Conservation (phyloP, 2,888 invertebrate genomes). For the Malthinus flaveolus region DNA sequence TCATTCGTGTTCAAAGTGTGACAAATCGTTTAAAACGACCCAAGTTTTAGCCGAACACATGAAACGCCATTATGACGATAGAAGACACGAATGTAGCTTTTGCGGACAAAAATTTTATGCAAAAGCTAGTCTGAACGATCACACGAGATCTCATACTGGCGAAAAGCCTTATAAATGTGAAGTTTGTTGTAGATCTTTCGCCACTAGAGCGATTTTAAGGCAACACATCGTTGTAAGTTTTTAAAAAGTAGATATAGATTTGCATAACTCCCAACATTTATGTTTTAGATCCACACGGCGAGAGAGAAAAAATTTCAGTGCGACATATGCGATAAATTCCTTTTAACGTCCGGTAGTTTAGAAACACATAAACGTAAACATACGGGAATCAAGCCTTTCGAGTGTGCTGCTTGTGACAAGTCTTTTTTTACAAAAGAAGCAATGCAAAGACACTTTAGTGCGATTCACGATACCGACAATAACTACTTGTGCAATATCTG, state of each 20-base stretch:
- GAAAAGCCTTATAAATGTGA: conserved; percentile 60
- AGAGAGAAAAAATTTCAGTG: conserved; percentile 38
- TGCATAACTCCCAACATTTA: neutral
- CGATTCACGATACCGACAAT: conserved; percentile 37
- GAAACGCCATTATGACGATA: conserved; percentile 38
- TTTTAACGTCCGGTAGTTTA: conserved; percentile 35
- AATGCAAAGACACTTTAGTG: conserved; percentile 38
- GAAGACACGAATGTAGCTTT: conserved; percentile 36
- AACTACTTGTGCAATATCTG: conserved; percentile 38
- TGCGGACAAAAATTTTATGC: conserved; percentile 38
- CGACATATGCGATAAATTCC: conserved; percentile 35
- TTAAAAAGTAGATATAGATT: neutral
- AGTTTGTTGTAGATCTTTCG: conserved; percentile 35
- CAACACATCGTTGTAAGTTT: conserved; percentile 35
- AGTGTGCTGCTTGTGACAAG: conserved; percentile 40
- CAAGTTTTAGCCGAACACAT: conserved; percentile 38
- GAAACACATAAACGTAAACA: conserved; percentile 48
- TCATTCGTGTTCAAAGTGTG: conserved; percentile 36
- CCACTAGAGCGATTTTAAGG: conserved; percentile 37
- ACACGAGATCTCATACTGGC: conserved; percentile 45
- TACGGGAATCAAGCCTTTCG: conserved; percentile 44
- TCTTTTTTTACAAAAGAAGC: conserved; percentile 38
- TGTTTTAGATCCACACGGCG: conserved; percentile 35
- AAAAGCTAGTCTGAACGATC: conserved; percentile 37
- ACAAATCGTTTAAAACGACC: conserved; percentile 37